Evolutionary conservation across 2,797 vertebrate species (phyloP).

Genomic region (Gephyroberyx darwinii): DNA sequence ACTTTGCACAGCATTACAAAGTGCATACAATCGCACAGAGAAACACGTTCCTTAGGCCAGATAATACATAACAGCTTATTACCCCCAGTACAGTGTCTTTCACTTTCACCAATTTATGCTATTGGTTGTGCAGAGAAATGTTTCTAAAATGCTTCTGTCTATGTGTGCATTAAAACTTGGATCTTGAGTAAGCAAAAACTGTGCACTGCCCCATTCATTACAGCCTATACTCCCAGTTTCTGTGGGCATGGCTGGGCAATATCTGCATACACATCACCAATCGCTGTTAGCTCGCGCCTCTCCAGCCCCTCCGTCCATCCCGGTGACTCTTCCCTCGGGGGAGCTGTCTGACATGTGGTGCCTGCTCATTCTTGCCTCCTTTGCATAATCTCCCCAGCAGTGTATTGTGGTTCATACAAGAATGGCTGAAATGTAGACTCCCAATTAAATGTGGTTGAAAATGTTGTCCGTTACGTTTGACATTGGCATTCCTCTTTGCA

Average conservation of each 20-base stretch:
- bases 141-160: no score
- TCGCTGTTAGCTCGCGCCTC: constrained; percentile 24
- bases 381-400: constrained; percentile 38
- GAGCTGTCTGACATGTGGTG: constrained; percentile 40
- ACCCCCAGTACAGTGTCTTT: no score
- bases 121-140: no score
- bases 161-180: no score
- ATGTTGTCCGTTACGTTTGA: constrained; percentile 45
- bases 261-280: constrained; percentile 55
- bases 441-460: constrained; percentile 44
- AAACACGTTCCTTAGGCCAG: no score
- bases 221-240: constrained; percentile 29
- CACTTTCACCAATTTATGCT: no score
- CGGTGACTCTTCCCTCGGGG: constrained; percentile 43
- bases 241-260: constrained; percentile 28
- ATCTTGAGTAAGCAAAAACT: not conserved
- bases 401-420: constrained; percentile 37
- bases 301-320: constrained; percentile 41
- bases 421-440: constrained; percentile 39
- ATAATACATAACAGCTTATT: no score
- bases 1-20: no score
- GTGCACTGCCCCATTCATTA: constrained; percentile 20
- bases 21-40: no score
- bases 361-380: constrained; percentile 50
- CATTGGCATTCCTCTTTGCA: constrained; percentile 31